phyloP scores from a whole-genome alignment of 2,797 vertebrate species.

The Sphenodon punctatus region DNA sequence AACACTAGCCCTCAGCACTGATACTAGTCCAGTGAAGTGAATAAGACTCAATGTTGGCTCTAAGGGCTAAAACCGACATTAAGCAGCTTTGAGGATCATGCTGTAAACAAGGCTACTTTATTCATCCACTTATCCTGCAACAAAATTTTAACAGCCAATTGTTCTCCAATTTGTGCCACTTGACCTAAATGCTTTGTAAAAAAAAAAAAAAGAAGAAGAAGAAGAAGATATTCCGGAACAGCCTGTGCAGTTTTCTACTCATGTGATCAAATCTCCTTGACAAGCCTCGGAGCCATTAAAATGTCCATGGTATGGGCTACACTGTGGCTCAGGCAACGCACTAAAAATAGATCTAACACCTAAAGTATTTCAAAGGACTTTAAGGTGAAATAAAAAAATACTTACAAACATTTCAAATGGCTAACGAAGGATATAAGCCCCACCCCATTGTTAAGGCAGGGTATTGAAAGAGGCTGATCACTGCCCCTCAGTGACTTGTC shows the following conservation, averaged over 20 bases:
- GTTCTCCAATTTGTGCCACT: not conserved
- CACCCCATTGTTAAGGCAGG: too few relatives aligned
- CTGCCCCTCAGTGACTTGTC: too few relatives aligned
- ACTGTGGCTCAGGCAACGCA: not conserved
- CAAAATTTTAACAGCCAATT: not conserved
- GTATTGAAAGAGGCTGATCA: too few relatives aligned
- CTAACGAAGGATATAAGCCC: too few relatives aligned
- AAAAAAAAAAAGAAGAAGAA: rapidly evolving
- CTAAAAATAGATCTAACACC: rapidly evolving
- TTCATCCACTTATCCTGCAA: not conserved
- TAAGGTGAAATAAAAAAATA: not conserved
- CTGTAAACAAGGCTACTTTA: not conserved
- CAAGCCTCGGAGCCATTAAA: rapidly evolving
- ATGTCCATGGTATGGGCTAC: rapidly evolving
- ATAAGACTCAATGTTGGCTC: not conserved
- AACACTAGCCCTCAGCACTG: too few relatives aligned
- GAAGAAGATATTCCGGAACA: too few relatives aligned
- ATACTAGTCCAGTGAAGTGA: constrained; percentile 36
- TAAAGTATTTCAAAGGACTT: not conserved
- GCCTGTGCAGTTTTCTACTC: not conserved
- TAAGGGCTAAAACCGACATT: too few relatives aligned
- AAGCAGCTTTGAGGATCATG: not conserved
- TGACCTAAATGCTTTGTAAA: not conserved
- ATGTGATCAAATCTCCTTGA: rapidly evolving
- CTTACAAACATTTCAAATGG: too few relatives aligned